Evolutionary conservation across 2,113 vertebrate genomes (phyloP).

Genomic region (Dunckerocampus dactyliophorus): DNA sequence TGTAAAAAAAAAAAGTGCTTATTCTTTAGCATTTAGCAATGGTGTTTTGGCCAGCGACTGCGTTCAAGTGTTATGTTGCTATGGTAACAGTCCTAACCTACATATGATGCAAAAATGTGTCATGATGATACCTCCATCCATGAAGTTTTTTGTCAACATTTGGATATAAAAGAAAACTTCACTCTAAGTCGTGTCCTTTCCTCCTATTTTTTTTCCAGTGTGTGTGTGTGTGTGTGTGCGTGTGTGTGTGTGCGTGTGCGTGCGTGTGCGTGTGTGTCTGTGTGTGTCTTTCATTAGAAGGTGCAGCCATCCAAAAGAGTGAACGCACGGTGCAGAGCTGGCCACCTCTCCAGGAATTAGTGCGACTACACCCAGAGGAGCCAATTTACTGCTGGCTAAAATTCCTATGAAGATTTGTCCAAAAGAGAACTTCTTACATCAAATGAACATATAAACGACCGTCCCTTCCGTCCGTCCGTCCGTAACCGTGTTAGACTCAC

Average conservation of each 20-base stretch:
- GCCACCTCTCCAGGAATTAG: conserved; percentile 57
- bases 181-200: not conserved
- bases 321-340: conserved; percentile 48
- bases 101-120: too few relatives aligned
- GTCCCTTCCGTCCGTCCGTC: too few relatives aligned
- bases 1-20: too few relatives aligned
- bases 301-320: conserved; percentile 58
- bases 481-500: conserved; percentile 70
- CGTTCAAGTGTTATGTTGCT: too few relatives aligned
- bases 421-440: conserved; percentile 9
- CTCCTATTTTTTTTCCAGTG: not conserved
- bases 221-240: too few relatives aligned
- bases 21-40: not conserved
- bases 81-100: too few relatives aligned
- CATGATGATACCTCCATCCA: too few relatives aligned
- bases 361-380: conserved; percentile 65
- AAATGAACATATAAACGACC: too few relatives aligned
- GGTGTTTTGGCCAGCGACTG: too few relatives aligned
- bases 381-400: conserved; percentile 72
- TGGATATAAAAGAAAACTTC: not conserved
- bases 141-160: not conserved
- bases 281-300: conserved; percentile 56
- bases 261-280: too few relatives aligned
- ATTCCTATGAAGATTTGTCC: conserved; percentile 64
- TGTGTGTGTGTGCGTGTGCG: too few relatives aligned